Evolutionary conservation across 2,797 vertebrate species (phyloP).

Genomic region (Periparus ater): DNA sequence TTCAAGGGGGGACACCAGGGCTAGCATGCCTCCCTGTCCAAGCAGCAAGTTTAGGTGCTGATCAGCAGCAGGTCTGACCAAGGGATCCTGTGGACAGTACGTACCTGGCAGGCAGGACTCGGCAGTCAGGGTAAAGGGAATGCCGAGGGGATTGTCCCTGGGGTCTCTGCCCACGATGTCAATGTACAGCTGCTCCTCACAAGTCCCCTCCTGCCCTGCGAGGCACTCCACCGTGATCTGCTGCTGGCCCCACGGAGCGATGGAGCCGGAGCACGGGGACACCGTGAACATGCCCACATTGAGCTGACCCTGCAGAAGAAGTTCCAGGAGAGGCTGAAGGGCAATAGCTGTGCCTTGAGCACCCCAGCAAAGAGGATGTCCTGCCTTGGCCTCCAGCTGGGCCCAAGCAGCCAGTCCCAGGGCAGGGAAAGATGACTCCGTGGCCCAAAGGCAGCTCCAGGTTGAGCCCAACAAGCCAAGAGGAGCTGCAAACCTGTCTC

Average conservation of each 20-base stretch:
- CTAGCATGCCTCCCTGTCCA: background rate
- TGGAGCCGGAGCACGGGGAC: constrained; percentile 78
- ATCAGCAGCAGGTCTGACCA: background rate
- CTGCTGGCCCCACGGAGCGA: constrained; percentile 78
- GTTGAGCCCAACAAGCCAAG: background rate
- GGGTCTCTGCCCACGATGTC: constrained; percentile 86
- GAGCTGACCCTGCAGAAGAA: constrained; percentile 74
- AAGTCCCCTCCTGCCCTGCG: constrained; percentile 82
- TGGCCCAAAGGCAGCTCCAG: background rate
- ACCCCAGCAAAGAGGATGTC: background rate
- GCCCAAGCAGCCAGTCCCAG: background rate
- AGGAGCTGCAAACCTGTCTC: background rate
- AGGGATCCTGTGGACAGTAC: background rate
- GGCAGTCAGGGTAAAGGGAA: constrained; percentile 80
- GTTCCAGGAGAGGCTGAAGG: background rate
- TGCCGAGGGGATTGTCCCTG: constrained; percentile 78
- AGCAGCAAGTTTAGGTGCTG: background rate
- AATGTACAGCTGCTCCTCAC: constrained; percentile 80
- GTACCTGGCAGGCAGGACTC: constrained; percentile 89
- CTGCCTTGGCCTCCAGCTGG: background rate
- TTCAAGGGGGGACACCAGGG: background rate
- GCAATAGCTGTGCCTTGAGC: background rate
- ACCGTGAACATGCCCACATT: constrained; percentile 83
- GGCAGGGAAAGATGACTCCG: background rate
- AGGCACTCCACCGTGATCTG: constrained; percentile 83